Percentiles rank a stretch among this genome's conserved stretches.
Evolutionary conservation across 2,888 invertebrate genomes (phyloP).

Genomic region (Pachydiplax longipennis): DNA sequence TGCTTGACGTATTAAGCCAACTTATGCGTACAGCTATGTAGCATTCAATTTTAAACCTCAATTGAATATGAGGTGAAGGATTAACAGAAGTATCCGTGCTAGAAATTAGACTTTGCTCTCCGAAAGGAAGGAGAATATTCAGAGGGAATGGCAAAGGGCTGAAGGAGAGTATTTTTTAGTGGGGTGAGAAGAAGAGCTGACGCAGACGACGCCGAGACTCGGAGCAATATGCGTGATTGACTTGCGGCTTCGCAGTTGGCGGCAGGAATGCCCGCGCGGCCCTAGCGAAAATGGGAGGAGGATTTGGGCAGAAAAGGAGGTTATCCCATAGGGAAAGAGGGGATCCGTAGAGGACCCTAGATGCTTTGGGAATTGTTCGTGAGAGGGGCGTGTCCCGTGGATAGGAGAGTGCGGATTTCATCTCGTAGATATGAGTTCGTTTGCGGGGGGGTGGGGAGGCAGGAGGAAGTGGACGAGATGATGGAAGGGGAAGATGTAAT

Average conservation of each 20-base stretch:
- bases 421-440: slow-evolving; percentile 36
- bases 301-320: neutral
- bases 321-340: neutral
- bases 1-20: too few relatives aligned
- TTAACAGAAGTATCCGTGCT: too few relatives aligned
- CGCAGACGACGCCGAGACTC: slow-evolving; percentile 31
- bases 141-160: neutral
- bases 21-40: too few relatives aligned
- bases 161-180: neutral
- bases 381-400: slow-evolving; percentile 1
- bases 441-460: neutral
- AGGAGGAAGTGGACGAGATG: neutral
- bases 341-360: neutral
- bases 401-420: neutral
- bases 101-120: too few relatives aligned
- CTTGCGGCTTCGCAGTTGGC: slow-evolving; percentile 27
- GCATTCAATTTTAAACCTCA: too few relatives aligned
- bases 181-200: neutral
- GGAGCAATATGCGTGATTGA: slow-evolving; percentile 44
- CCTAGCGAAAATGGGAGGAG: neutral
- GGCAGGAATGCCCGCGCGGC: neutral
- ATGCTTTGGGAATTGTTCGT: slow-evolving; percentile 12
- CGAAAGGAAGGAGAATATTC: too few relatives aligned
- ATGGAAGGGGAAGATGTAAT: slow-evolving; percentile 3
- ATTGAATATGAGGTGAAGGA: too few relatives aligned